Percentiles rank a stretch among this genome's conserved stretches.
phyloP scores from a whole-genome alignment of 2,113 vertebrate species.

The Chaetops frenatus region DNA sequence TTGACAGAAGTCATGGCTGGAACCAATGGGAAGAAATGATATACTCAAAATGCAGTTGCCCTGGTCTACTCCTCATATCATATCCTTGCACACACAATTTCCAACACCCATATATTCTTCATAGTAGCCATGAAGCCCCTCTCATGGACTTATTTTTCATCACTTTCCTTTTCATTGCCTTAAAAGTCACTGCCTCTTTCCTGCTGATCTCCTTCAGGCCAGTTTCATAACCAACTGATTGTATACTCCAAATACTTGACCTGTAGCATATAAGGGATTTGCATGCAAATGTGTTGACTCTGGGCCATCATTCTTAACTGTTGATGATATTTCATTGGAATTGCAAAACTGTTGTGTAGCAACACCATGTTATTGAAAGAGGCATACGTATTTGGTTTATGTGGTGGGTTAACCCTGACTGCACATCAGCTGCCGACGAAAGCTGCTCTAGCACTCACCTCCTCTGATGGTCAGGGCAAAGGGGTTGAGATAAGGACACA shows the following conservation, averaged over 20 bases:
- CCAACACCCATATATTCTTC: not conserved
- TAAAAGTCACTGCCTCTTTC: not conserved
- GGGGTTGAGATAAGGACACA: not conserved
- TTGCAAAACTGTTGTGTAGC: constrained; percentile 31
- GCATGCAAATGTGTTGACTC: not conserved
- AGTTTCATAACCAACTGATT: not conserved
- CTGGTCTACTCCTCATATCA: not conserved
- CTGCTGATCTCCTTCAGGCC: not conserved
- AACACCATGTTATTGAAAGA: not conserved
- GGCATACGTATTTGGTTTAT: not conserved
- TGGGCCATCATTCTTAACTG: not conserved
- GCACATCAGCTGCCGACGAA: not conserved
- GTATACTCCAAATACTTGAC: not conserved
- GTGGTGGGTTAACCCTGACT: not conserved
- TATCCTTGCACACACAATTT: not conserved
- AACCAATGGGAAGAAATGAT: not conserved
- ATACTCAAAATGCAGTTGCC: not conserved
- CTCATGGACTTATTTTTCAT: not conserved
- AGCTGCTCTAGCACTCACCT: not conserved
- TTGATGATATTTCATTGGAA: not conserved
- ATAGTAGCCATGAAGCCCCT: not conserved
- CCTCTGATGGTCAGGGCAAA: not conserved
- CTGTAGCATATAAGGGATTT: not conserved
- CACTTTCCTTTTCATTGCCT: not conserved
- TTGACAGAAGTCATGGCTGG: not conserved